Evolutionary conservation across 2,888 invertebrate genomes (phyloP), one percentile per base, ranked within the genome.

Genomic region (Andrena haemorrhoa): DNA sequence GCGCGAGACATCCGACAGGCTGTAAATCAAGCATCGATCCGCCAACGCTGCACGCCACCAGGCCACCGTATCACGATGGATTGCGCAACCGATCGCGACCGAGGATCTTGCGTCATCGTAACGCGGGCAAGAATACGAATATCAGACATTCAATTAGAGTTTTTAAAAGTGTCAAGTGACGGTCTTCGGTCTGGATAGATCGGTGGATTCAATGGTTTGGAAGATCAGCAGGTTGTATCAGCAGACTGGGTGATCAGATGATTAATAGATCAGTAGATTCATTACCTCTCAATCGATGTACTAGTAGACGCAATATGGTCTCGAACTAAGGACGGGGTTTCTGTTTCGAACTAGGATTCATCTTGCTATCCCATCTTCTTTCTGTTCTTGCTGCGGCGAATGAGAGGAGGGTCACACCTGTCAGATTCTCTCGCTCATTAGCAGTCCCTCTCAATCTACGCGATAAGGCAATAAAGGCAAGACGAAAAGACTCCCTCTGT

Each of bases 1-100:
- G 71, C 70, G 79, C 77, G 70, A 71, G 77, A 68, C 79, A 76
- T 76, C 65, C 70, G 51, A 79, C 65, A 51, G 51, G 79, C 60
- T 71, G 79, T 76, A 77, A 79, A 79, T 79, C 79, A 77, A 79
- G n/a, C 65, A 76, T 79, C 79, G 79, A 79, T 61, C 79, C 79
- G 66, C 79, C 79, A 79, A 79, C 79, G 71, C 71, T 71, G 71
- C 71, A 7, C 60, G 71, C 77, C 51, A 33, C 35, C 41, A 47
- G 49, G 49, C 60, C 51, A 66, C 61, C 41, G 72, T n/a, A 60
- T n/a, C 47, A 12, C 20, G 26, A 53, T 31, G 31, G 6, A 58
- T 79, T 77, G 26, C 79, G 53, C 71, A 77, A 79, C 53, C 78
- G 61, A 58, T 79, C 75, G 53, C n/a, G 3, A 41, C 41, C 61